A percentile compares a stretch with the other conserved stretches of the same genome.
phyloP scores from a whole-genome alignment of 2,888 invertebrate genomes.

The Amaurobius ferox region DNA sequence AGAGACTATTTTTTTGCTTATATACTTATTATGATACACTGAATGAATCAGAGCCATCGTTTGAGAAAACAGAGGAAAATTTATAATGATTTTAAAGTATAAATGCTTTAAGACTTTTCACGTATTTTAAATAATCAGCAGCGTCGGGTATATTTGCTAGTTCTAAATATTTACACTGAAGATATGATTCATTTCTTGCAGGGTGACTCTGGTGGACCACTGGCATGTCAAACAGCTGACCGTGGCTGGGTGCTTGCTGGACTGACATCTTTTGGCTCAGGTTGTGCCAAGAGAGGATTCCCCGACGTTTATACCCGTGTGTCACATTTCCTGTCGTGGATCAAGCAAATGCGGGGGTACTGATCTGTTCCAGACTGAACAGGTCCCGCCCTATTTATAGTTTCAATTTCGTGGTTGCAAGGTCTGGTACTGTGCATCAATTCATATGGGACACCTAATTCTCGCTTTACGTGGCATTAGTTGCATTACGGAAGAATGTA shows the following conservation, averaged over 20 bases:
- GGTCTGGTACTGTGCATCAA: background rate
- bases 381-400: background rate
- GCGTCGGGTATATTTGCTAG: too few species aligned
- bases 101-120: too few species aligned
- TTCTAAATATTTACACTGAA: too few species aligned
- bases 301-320: constrained; percentile 72
- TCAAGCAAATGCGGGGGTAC: constrained; percentile 67
- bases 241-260: constrained; percentile 93
- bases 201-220: constrained; percentile 94
- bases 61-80: too few species aligned
- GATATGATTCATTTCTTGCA: constrained; percentile 79
- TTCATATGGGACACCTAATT: background rate
- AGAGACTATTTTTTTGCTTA: too few species aligned
- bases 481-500: background rate
- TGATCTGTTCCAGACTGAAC: background rate
- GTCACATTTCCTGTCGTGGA: constrained; percentile 65
- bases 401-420: background rate
- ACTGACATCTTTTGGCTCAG: constrained; percentile 93
- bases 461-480: too few species aligned
- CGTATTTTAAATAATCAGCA: too few species aligned
- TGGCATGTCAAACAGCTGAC: constrained; percentile 87
- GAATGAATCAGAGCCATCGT: too few species aligned
- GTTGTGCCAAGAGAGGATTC: constrained; percentile 88
- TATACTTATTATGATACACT: too few species aligned
- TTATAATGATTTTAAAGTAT: too few species aligned